A percentile compares a stretch with the other conserved stretches of the same genome.
phyloP scores from a whole-genome alignment of 2,113 vertebrate genomes.

The Lagopus muta region DNA sequence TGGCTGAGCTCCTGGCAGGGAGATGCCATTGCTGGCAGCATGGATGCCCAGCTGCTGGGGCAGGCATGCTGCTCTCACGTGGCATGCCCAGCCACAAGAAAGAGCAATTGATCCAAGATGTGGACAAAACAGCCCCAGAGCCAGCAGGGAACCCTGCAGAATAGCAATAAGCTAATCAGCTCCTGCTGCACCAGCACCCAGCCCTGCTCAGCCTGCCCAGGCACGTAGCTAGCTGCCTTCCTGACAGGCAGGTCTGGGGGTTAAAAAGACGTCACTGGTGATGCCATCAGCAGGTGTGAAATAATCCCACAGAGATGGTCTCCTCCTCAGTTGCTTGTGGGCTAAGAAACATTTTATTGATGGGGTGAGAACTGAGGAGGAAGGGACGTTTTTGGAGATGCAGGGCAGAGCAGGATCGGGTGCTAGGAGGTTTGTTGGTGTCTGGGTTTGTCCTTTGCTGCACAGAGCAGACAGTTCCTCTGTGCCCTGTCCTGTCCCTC shows the following conservation, averaged over 20 bases:
- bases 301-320: not conserved
- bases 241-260: rapidly evolving
- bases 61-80: rapidly evolving
- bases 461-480: not conserved
- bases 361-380: not conserved
- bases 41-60: not conserved
- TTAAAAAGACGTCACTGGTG: not conserved
- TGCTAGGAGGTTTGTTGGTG: not conserved
- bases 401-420: not conserved
- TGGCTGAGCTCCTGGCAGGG: not conserved
- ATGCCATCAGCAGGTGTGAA: not conserved
- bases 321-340: rapidly evolving
- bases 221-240: rapidly evolving
- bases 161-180: constrained; percentile 14
- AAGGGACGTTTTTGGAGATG: rapidly evolving
- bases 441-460: not conserved
- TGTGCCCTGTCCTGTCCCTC: rapidly evolving
- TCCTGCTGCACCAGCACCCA: not conserved
- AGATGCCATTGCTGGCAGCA: not conserved
- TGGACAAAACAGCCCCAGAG: not conserved
- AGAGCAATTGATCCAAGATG: not conserved
- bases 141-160: not conserved
- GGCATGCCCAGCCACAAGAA: not conserved
- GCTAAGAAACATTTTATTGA: not conserved
- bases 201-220: not conserved